A percentile compares a stretch with the other conserved stretches of the same genome.
Evolutionary conservation across 2,113 vertebrate genomes (phyloP).

Genomic region (Megaptera novaeangliae): DNA sequence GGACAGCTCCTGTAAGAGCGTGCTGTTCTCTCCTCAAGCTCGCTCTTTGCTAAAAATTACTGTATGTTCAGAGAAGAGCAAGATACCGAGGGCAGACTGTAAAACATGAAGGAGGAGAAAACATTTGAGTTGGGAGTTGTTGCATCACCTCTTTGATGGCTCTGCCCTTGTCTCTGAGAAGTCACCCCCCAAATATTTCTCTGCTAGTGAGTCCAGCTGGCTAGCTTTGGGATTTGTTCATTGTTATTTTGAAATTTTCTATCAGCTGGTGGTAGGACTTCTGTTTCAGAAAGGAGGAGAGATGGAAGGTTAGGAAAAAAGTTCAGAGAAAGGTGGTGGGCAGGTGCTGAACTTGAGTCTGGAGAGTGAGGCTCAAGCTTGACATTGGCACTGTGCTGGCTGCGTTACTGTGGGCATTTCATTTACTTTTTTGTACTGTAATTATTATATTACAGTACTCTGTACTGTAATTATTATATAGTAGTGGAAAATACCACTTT

Average conservation of each 20-base stretch:
- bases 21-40: neutral
- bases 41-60: slow-evolving; percentile 26
- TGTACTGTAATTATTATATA: neutral
- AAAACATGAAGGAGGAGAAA: neutral
- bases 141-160: neutral
- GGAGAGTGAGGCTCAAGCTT: neutral
- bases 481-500: neutral
- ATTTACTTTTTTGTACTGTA: neutral
- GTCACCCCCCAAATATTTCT: neutral
- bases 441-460: neutral
- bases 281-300: slow-evolving; percentile 33
- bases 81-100: neutral
- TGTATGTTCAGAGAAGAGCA: neutral
- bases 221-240: slow-evolving; percentile 47
- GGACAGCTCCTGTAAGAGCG: neutral
- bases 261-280: slow-evolving; percentile 37
- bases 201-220: neutral
- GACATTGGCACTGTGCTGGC: neutral
- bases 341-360: neutral
- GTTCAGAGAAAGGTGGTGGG: neutral
- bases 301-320: neutral
- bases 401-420: neutral
- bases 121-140: neutral
- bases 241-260: slow-evolving; percentile 57
- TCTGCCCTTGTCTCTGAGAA: neutral